Evolutionary conservation across 2,888 invertebrate species (phyloP).

Genomic region (Holacanthella duospinosa): DNA sequence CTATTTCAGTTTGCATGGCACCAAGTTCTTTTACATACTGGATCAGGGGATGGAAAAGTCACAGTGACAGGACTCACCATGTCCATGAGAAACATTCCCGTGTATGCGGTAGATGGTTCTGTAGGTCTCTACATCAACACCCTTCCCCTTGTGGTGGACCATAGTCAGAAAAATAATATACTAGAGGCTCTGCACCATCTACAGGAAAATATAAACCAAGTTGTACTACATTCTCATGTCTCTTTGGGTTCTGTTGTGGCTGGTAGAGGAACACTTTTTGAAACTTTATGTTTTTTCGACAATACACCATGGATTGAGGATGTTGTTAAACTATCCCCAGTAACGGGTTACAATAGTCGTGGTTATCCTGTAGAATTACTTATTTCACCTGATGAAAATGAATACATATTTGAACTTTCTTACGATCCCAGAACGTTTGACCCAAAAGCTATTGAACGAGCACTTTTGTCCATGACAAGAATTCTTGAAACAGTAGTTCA

Average conservation of each 20-base stretch:
- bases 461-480: too few species aligned
- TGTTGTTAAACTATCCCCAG: neutral
- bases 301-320: neutral
- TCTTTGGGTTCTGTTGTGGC: neutral
- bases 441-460: neutral
- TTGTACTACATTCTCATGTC: neutral
- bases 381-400: neutral
- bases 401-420: neutral
- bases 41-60: neutral
- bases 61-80: slow-evolving; percentile 9
- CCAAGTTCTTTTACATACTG: slow-evolving; percentile 2
- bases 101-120: slow-evolving; percentile 1
- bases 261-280: neutral
- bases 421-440: neutral
- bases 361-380: neutral
- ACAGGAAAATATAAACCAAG: neutral
- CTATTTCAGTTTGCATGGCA: slow-evolving; percentile 15
- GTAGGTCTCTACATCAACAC: slow-evolving; percentile 16
- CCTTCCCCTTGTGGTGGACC: slow-evolving; percentile 10
- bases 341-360: neutral
- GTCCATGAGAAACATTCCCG: slow-evolving; percentile 9
- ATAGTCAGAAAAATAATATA: neutral
- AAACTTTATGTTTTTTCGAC: neutral
- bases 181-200: neutral
- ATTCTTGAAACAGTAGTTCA: too few species aligned